Evolutionary conservation across 2,888 invertebrate species (phyloP).

Genomic region (Beris morrisii): DNA sequence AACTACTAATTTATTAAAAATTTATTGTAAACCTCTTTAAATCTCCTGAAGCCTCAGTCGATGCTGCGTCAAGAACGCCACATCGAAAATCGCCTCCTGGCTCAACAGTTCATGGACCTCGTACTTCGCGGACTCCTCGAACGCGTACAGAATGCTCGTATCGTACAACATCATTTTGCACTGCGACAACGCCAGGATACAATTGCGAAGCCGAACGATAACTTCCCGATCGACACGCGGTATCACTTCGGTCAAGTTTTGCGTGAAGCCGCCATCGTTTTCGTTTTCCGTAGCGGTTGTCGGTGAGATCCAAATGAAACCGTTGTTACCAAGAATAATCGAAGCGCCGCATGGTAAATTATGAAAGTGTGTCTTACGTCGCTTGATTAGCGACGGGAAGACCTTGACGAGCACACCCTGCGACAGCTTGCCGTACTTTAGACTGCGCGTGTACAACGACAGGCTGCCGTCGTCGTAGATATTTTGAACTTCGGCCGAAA

Average conservation of each 20-base stretch:
- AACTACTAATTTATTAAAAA: too few species aligned
- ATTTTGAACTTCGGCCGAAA: constrained; percentile 97
- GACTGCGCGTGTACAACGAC: constrained; percentile 91
- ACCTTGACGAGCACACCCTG: constrained; percentile 91
- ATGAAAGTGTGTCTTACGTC: constrained; percentile 95
- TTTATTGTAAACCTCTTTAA: not conserved
- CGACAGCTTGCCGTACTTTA: constrained; percentile 93
- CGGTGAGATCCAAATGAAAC: constrained; percentile 92
- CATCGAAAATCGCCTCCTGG: constrained; percentile 82
- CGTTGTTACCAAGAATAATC: constrained; percentile 94
- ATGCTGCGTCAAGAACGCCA: constrained; percentile 78
- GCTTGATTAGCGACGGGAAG: constrained; percentile 85
- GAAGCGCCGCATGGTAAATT: constrained; percentile 88
- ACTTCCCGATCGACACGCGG: constrained; percentile 74
- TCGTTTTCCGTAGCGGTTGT: constrained; percentile 62
- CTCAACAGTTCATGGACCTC: constrained; percentile 75
- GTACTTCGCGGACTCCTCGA: constrained; percentile 85
- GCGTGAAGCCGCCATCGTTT: constrained; percentile 73
- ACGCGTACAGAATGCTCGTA: constrained; percentile 88
- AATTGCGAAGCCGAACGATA: constrained; percentile 88
- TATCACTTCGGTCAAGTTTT: constrained; percentile 73
- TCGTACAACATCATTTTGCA: constrained; percentile 90
- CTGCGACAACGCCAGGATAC: constrained; percentile 81
- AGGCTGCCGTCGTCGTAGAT: constrained; percentile 89
- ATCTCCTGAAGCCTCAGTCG: constrained; percentile 61